Conservation (phyloP, 2,888 invertebrate genomes). For the Catocala fraxini region DNA sequence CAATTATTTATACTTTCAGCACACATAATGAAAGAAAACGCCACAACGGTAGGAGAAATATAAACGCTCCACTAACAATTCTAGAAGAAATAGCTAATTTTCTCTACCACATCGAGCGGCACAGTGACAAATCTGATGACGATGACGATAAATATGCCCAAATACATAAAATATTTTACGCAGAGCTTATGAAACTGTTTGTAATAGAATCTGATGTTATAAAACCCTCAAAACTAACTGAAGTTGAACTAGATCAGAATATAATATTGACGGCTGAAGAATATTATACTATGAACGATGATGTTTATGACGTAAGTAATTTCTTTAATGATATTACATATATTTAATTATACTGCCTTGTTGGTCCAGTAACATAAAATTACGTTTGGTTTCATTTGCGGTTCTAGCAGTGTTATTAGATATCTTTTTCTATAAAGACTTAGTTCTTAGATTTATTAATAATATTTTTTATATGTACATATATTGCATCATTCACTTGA, state of each 20-base stretch:
- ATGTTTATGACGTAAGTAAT: constrained; percentile 85
- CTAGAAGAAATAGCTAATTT: constrained; percentile 28
- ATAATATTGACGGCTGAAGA: constrained; percentile 79
- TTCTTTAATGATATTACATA: neutral
- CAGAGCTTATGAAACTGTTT: constrained; percentile 79
- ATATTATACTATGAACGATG: constrained; percentile 83
- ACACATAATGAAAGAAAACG: constrained; percentile 65
- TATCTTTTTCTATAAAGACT: too few relatives aligned
- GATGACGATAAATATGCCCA: constrained; percentile 62
- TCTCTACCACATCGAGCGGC: constrained; percentile 21
- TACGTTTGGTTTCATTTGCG: too few relatives aligned
- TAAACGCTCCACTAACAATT: constrained; percentile 21
- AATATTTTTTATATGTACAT: too few relatives aligned
- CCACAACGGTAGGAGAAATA: constrained; percentile 50
- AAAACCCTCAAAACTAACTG: constrained; percentile 64
- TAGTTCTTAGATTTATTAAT: too few relatives aligned
- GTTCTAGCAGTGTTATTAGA: too few relatives aligned
- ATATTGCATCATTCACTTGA: too few relatives aligned
- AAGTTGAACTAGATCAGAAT: constrained; percentile 74
- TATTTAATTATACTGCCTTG: too few relatives aligned
- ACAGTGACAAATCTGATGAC: constrained; percentile 32
- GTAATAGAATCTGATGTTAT: constrained; percentile 67
- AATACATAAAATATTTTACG: constrained; percentile 71
- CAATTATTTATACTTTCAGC: constrained; percentile 58
- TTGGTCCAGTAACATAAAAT: too few relatives aligned